Percentiles rank a stretch among this genome's conserved stretches.
Conservation (phyloP, 2,888 invertebrate genomes). For the Strigamia crassipes region DNA sequence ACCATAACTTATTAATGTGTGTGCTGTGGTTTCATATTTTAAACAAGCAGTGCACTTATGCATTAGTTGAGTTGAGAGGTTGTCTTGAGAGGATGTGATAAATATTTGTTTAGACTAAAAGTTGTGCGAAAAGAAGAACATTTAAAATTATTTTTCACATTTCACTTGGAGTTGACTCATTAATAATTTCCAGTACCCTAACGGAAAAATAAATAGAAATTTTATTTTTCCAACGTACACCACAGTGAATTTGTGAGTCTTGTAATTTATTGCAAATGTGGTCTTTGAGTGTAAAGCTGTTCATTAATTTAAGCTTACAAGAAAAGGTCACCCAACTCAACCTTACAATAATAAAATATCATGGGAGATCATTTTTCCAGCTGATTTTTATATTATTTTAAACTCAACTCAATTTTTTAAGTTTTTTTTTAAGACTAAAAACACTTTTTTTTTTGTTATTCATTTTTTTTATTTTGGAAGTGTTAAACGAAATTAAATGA, state of each 20-base stretch:
- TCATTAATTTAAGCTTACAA: background rate
- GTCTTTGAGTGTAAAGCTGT: slow-evolving; percentile 3
- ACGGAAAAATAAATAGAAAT: background rate
- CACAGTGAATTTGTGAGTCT: background rate
- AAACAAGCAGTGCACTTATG: background rate
- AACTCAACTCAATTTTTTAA: no score
- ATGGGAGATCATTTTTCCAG: background rate
- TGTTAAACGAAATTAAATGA: background rate
- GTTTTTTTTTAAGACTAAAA: background rate
- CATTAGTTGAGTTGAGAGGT: background rate
- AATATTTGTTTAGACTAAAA: background rate
- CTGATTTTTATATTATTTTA: background rate
- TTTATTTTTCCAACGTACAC: background rate
- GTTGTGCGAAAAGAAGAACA: background rate
- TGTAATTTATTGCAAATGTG: slow-evolving; percentile 10
- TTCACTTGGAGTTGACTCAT: background rate
- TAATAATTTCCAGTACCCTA: background rate
- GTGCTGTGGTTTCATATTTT: background rate
- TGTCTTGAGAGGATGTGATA: background rate
- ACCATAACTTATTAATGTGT: background rate
- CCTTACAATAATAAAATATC: slow-evolving; percentile 4
- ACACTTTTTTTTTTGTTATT: background rate
- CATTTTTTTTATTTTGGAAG: background rate
- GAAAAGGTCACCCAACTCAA: slow-evolving; percentile 4
- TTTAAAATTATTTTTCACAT: background rate